Percentiles rank a stretch among this genome's conserved stretches.
These are phyloP conservation scores for Acanthurus leucopareius DNA, from an alignment of 2,797 vertebrate species.

Conservation along the genomic window DNA sequence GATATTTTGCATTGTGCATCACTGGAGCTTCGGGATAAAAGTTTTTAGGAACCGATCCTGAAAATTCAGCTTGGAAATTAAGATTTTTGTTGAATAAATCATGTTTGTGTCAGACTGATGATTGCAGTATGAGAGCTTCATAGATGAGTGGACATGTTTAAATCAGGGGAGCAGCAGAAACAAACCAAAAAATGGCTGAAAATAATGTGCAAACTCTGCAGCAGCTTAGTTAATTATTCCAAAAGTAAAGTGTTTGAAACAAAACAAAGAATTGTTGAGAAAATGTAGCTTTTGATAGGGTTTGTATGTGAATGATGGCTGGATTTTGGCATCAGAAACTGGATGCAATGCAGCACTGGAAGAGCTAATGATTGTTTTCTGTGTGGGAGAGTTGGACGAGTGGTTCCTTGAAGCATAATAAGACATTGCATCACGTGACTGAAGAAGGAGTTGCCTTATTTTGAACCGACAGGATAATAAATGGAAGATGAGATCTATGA, in stretches of 20 bases:
- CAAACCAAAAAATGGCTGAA: background rate
- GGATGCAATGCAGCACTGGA: background rate
- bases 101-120: background rate
- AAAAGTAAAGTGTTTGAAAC: background rate
- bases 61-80: conserved; percentile 13
- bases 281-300: background rate
- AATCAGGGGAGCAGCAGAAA: background rate
- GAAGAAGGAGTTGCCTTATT: conserved; percentile 27
- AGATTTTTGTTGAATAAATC: conserved; percentile 27
- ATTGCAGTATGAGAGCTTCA: background rate
- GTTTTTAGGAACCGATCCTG: conserved; percentile 32
- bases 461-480: conserved; percentile 47
- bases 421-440: conserved; percentile 29
- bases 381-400: conserved; percentile 21
- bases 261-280: background rate
- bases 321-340: conserved; percentile 6
- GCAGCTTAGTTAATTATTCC: background rate
- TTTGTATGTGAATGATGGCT: background rate
- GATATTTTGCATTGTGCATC: conserved; percentile 31
- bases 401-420: conserved; percentile 24
- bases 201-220: background rate
- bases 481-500: conserved; percentile 16
- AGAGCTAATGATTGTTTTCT: conserved; percentile 32
- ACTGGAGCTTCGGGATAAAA: conserved; percentile 15
- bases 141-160: background rate